Conservation (phyloP, 2,797 vertebrate species). For the Gorsachius magnificus region DNA sequence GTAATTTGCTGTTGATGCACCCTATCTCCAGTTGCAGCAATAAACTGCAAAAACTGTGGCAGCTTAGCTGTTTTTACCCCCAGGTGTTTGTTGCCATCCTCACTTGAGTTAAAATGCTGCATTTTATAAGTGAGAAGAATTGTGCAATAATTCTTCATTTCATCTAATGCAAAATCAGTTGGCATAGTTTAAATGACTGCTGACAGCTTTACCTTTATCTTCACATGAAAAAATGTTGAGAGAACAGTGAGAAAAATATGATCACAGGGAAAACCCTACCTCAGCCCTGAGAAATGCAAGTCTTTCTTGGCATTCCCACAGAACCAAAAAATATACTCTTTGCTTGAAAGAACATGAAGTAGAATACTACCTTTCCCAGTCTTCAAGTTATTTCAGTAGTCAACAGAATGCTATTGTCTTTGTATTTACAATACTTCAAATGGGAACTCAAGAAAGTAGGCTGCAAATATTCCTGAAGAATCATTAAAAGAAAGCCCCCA, state of each 20-base stretch:
- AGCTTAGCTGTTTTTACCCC: neutral
- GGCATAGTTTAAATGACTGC: neutral
- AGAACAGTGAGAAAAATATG: neutral
- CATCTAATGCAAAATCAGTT: neutral
- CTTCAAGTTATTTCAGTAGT: neutral
- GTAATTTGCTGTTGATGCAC: neutral
- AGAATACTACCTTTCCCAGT: neutral
- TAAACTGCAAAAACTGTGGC: neutral
- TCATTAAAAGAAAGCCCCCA: neutral
- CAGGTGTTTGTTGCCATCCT: neutral
- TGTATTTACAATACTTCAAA: neutral
- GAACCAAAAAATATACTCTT: neutral
- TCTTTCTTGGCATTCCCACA: neutral
- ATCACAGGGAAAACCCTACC: neutral
- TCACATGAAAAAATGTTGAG: neutral
- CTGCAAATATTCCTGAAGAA: neutral
- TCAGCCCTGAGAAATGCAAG: neutral
- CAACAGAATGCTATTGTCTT: neutral
- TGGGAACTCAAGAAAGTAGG: neutral
- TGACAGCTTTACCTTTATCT: neutral
- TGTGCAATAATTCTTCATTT: neutral
- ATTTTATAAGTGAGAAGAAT: neutral
- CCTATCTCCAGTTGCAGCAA: neutral
- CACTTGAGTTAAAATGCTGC: neutral
- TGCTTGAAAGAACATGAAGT: neutral